Base-by-base conservation (phyloP, 2,797 vertebrate genomes). In the Amphiprion clarkii region DNA sequence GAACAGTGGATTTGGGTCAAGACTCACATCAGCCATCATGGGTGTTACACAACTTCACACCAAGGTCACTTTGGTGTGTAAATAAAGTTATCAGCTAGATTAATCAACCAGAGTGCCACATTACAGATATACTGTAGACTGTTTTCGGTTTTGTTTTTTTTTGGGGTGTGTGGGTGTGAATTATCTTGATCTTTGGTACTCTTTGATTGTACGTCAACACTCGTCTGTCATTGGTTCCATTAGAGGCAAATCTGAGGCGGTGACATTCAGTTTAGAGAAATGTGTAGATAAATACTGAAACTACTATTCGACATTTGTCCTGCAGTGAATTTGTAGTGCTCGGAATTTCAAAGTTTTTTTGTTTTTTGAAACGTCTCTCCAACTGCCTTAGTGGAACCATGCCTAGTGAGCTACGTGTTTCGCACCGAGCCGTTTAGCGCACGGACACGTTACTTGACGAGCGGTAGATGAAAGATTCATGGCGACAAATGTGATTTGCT, bases 371-470 rank as follows among this genome's bases (percentile, higher is more conserved):
- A 46, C 2, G 0, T 49, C 0, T 7, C 12, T 13, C 17, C 7
- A 25, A 3, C 17, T 23, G 25, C 48, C n/a, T 2, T 0, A 0
- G 3, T 1, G 89, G 91, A 93, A 91, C 90, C 23, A 6, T 71
- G 0, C 67, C 0, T 36, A 19, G 2, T 5, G 27, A 6, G 1
- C 4, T 0, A 1, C 8, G 1, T n/a, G 80, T 87, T 89, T 81
- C 7, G 2, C 0, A 8, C 78, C 75, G 85, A 39, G 16, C 33
- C 1, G 2, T 62, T 83, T 56, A 53, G 2, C 23, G 5, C 0
- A 13, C 59, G 84, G 79, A 87, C 77, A 10, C 17, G 1, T 48
- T 4, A 33, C 19, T 52, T 9, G 40, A 36, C 59, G 2, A 62
- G 5, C 58, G n/a, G 31, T 5, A 40, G 23, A 19, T 17, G 25